Evolutionary conservation across 2,797 vertebrate species (phyloP), one percentile per base, ranked within the genome.

Genomic region (Cirrhinus molitorella): DNA sequence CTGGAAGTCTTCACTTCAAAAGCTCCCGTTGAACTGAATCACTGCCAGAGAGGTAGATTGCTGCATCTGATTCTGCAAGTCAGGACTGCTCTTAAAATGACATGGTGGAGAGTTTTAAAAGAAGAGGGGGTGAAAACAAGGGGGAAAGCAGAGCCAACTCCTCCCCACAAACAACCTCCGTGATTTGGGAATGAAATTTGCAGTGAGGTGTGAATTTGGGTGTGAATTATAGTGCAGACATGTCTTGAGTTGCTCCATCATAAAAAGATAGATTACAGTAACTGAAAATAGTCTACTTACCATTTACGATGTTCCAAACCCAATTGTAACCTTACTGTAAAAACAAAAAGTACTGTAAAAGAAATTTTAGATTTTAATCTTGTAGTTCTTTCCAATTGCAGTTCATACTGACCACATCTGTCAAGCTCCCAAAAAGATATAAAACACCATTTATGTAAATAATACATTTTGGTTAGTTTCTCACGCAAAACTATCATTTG

Each of bases 121-220:
- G 61, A 75, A 78, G n/a, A 31, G 40, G 45, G 43, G 25, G 34
- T 25, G 76, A 14, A 76, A 59, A 55, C 21, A 51, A 63, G 45
- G 47, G 71, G 23, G 34, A 59, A 84, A 79, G 83, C 49, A 10
- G 53, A 66, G 19, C 45, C 77, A 73, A 84, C 87, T 88, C 85
- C 87, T 85, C 85, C 80, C 78, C 83, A 83, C 83, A 81, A 77
- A 84, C 71, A 81, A 61, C 25, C 47, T 63, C 63, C 83, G 57
- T 73, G 70, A 51, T 74, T 19, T 73, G 28, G 57, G 28, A 61
- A 65, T 49, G 25, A 19, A 61, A 51, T 19, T 55, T 61, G 28
- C 43, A 45, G 45, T 17, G 21, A 63, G 21, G 55, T 23, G 45
- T 14, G 37, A 47, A 49, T 51, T 65, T 49, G 10, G 16, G 16